phyloP scores from a whole-genome alignment of 2,797 vertebrate genomes.

The Spea hammondii region DNA sequence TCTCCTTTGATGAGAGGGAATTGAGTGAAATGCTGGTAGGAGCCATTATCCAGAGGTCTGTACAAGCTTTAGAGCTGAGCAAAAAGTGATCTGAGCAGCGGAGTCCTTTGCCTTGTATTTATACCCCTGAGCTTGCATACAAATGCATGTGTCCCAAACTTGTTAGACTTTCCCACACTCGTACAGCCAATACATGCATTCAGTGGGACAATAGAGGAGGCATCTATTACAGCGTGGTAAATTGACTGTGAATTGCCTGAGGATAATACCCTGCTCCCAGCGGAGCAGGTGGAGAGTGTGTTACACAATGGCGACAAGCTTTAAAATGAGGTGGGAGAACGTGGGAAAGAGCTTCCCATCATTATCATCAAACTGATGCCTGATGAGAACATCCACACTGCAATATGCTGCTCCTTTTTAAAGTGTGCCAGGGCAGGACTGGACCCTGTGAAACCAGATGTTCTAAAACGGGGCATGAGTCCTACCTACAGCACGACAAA shows the following conservation, averaged over 20 bases:
- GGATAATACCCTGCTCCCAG: conserved; percentile 72
- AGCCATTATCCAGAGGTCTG: conserved; percentile 63
- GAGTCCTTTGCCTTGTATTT: conserved; percentile 72
- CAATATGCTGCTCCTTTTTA: conserved; percentile 67
- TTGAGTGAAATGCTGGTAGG: conserved; percentile 70
- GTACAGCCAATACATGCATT: conserved; percentile 74
- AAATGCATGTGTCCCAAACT: conserved; percentile 83
- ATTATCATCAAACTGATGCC: conserved; percentile 65
- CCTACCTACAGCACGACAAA: neutral
- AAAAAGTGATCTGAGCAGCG: conserved; percentile 61
- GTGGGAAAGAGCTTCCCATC: conserved; percentile 70
- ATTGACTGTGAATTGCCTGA: conserved; percentile 73
- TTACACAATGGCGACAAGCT: conserved; percentile 64
- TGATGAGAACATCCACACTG: conserved; percentile 58
- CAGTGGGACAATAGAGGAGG: conserved; percentile 67
- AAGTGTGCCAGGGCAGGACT: conserved; percentile 28
- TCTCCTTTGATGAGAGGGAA: conserved; percentile 72
- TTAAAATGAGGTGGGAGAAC: conserved; percentile 57
- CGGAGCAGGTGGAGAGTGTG: conserved; percentile 74
- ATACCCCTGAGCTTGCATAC: conserved; percentile 78
- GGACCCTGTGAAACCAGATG: conserved; percentile 25
- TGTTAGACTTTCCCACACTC: conserved; percentile 90
- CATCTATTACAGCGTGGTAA: conserved; percentile 75
- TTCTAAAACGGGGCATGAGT: conserved; percentile 8
- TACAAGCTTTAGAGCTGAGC: conserved; percentile 39